phyloP scores from a whole-genome alignment of 2,888 invertebrate species.

The Hermaeophaga mercurialis region DNA sequence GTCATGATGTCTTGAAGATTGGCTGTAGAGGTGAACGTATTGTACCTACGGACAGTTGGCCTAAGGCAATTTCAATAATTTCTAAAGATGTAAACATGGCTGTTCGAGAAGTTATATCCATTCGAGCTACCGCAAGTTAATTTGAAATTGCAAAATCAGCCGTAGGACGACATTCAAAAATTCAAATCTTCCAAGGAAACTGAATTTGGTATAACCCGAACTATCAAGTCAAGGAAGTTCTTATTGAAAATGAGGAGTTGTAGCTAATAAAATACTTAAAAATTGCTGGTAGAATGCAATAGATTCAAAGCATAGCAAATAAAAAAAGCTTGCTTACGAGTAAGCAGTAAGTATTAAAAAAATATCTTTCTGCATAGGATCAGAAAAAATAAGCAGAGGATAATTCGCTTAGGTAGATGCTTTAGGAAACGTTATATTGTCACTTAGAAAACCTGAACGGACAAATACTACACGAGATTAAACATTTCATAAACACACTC shows the following conservation, averaged over 20 bases:
- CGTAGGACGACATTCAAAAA: background rate
- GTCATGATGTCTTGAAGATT: no score
- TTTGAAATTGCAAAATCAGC: background rate
- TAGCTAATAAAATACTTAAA: no score
- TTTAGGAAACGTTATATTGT: background rate
- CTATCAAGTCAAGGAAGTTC: no score
- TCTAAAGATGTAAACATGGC: background rate
- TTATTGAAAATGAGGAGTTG: no score
- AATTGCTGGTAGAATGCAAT: no score
- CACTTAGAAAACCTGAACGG: slow-evolving; percentile 5
- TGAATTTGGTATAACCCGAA: no score
- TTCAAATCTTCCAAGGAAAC: background rate
- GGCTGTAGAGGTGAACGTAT: background rate
- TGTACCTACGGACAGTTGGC: background rate
- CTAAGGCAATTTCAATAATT: background rate
- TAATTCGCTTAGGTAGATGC: background rate
- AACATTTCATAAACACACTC: background rate
- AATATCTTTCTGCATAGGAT: background rate
- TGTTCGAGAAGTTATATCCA: background rate
- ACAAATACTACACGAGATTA: background rate
- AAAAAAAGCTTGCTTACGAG: slow-evolving; percentile 1
- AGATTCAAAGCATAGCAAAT: no score
- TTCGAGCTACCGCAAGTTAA: background rate
- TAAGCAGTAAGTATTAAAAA: slow-evolving; percentile 2
- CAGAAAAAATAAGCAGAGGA: background rate